Evolutionary conservation across 2,113 vertebrate genomes (phyloP).

Genomic region (Macquaria ambigua): DNA sequence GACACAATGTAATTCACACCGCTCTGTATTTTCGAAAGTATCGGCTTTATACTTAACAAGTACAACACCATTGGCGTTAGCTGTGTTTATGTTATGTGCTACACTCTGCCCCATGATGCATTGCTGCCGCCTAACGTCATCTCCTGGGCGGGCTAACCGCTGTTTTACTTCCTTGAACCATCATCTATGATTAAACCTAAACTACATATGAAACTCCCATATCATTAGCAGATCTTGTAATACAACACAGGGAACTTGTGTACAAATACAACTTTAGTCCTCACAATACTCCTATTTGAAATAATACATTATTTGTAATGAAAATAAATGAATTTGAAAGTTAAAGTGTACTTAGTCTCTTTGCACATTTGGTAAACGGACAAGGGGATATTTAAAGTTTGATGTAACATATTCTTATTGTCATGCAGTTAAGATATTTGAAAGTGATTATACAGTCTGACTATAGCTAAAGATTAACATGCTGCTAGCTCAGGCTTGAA

Average conservation of each 20-base stretch:
- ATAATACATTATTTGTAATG: no score
- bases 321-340: no score
- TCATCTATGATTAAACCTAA: no score
- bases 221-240: no score
- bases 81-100: neutral
- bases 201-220: no score
- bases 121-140: neutral
- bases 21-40: neutral
- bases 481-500: neutral
- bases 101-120: conserved; percentile 5
- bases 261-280: no score
- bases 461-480: neutral
- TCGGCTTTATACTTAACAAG: neutral
- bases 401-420: neutral
- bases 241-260: no score
- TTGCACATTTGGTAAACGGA: no score
- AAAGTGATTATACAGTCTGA: neutral
- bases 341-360: no score
- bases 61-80: neutral
- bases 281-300: no score
- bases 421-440: neutral
- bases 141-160: neutral
- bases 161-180: no score
- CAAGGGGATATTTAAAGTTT: no score
- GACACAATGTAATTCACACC: neutral